phyloP scores from a whole-genome alignment of 2,113 vertebrate species.

The Galbula dea region DNA sequence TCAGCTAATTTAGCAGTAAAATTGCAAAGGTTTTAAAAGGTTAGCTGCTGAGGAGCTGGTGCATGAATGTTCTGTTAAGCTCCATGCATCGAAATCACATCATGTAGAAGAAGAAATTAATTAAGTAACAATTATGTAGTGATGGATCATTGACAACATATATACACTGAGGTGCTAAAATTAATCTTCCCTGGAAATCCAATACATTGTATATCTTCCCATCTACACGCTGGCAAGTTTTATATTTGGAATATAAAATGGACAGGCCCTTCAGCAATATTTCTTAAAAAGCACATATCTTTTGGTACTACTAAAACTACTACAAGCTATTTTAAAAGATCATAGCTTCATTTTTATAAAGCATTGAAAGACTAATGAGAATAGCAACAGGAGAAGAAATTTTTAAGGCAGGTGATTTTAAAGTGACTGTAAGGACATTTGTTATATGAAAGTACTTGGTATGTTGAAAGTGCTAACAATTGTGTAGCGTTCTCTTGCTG shows the following conservation, averaged over 20 bases:
- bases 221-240: neutral
- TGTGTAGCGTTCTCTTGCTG: neutral
- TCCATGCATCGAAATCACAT: constrained; percentile 34
- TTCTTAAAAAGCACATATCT: neutral
- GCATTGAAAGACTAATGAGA: neutral
- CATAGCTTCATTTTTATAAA: neutral
- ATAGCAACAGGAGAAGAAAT: neutral
- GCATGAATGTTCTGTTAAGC: constrained; percentile 51
- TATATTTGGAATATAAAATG: neutral
- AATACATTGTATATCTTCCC: neutral
- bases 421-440: neutral
- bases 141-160: constrained; percentile 66
- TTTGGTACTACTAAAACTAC: neutral
- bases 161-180: constrained; percentile 48
- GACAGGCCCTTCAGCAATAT: neutral
- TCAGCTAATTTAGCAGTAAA: constrained; percentile 71
- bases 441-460: neutral
- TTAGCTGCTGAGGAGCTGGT: constrained; percentile 38
- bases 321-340: neutral
- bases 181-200: constrained; percentile 54
- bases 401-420: neutral
- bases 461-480: constrained; percentile 7
- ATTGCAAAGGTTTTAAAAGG: constrained; percentile 61
- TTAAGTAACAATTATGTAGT: constrained; percentile 62
- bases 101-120: constrained; percentile 63